These are phyloP conservation scores for Strix aluco DNA, from an alignment of 2,113 vertebrate genomes.

Conservation along the genomic window DNA sequence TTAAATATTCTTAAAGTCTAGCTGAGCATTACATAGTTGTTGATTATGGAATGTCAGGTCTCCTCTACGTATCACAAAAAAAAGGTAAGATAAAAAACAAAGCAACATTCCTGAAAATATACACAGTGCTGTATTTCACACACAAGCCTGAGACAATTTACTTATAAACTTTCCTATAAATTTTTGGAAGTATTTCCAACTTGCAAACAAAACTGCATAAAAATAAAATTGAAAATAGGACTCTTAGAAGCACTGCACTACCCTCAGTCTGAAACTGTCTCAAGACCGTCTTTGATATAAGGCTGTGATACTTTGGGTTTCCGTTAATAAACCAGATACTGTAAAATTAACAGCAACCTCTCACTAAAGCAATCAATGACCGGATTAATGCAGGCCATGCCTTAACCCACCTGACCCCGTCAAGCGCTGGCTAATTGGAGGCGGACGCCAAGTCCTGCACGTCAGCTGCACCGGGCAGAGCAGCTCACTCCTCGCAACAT, in stretches of 20 bases:
- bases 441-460: too few species aligned
- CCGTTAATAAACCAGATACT: not conserved
- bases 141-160: conserved; percentile 70
- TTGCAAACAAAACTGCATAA: conserved; percentile 15
- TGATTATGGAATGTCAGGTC: conserved; percentile 72
- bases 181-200: conserved; percentile 47
- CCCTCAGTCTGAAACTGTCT: not conserved
- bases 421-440: too few species aligned
- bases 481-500: too few species aligned
- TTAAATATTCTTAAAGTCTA: conserved; percentile 65
- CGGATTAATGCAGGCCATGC: not conserved
- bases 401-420: not conserved
- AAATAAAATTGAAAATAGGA: not conserved
- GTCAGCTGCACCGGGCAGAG: too few species aligned
- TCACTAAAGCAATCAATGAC: not conserved
- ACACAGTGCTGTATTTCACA: conserved; percentile 69
- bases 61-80: conserved; percentile 55
- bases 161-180: conserved; percentile 37
- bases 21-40: conserved; percentile 54
- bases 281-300: not conserved
- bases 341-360: not conserved
- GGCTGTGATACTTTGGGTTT: conserved; percentile 33
- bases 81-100: conserved; percentile 39
- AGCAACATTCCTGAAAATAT: conserved; percentile 61
- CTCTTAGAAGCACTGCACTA: not conserved